These are phyloP conservation scores for Loris lydekkerianus DNA, from an alignment of 2,797 vertebrate species.

Conservation along the genomic window DNA sequence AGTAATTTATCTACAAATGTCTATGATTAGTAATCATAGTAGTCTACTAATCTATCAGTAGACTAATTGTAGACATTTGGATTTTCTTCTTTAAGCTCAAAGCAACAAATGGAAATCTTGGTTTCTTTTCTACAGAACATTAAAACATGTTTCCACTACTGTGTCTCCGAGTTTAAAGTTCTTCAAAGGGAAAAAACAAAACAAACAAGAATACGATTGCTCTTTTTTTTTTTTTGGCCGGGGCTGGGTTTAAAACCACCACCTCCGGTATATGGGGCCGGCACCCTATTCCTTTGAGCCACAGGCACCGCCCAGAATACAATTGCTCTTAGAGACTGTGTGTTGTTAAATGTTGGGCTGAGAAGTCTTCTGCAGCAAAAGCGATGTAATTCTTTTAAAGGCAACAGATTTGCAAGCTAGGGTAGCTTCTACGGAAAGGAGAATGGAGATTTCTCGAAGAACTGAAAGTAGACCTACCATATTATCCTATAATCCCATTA, in stretches of 20 bases:
- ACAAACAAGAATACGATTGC: neutral
- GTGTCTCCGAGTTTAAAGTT: neutral
- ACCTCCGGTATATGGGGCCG: too few species aligned
- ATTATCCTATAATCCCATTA: too few species aligned
- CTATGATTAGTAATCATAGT: neutral
- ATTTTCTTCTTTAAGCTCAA: slow-evolving; percentile 1
- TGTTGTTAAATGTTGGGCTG: neutral
- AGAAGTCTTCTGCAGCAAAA: neutral
- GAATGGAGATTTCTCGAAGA: too few species aligned
- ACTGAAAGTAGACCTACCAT: too few species aligned
- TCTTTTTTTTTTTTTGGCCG: neutral
- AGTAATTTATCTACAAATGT: neutral
- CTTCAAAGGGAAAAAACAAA: neutral
- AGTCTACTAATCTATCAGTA: too few species aligned
- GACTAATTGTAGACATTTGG: neutral
- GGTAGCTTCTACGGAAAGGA: too few species aligned
- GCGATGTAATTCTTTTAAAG: neutral
- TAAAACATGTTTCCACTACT: neutral
- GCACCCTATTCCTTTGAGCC: too few species aligned
- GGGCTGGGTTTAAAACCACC: too few species aligned
- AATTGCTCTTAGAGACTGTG: neutral
- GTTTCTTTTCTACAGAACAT: neutral
- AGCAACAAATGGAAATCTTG: neutral
- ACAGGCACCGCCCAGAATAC: neutral
- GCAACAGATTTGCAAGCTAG: neutral